Percentiles rank a stretch among this genome's conserved stretches.
Conservation (phyloP, 2,113 vertebrate species). For the Rhinopomastus cyanomelas region DNA sequence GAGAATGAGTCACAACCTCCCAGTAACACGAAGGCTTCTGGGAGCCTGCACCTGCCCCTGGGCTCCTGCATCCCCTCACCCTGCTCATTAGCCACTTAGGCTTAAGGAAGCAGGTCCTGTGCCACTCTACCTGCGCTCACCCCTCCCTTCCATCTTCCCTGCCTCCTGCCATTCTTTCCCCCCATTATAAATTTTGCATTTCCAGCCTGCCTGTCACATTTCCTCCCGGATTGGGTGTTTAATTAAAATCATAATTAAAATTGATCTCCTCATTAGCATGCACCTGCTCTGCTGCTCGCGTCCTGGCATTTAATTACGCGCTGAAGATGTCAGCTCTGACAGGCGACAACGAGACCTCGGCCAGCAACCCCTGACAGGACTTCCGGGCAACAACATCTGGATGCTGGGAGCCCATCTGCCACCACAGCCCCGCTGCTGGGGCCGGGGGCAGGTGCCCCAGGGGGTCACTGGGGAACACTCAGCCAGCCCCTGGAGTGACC, state of each 20-base stretch:
- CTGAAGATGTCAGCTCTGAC: constrained; percentile 81
- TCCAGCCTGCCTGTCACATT: constrained; percentile 80
- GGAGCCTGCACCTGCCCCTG: not conserved
- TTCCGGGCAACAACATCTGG: constrained; percentile 51
- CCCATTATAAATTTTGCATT: constrained; percentile 56
- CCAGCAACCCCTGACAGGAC: constrained; percentile 54
- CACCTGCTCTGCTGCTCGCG: constrained; percentile 83
- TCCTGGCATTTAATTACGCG: constrained; percentile 76
- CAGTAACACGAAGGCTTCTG: not conserved
- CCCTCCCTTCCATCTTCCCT: not conserved
- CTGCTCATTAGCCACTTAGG: not conserved
- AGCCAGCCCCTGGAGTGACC: not conserved
- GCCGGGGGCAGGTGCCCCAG: not conserved
- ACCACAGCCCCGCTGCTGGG: not conserved
- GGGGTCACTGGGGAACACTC: not conserved
- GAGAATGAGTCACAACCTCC: not conserved
- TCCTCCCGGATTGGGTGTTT: constrained; percentile 85
- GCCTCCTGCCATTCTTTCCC: not conserved
- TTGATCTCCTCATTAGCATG: constrained; percentile 90
- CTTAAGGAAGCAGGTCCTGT: not conserved
- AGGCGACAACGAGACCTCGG: constrained; percentile 74
- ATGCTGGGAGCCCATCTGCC: not conserved
- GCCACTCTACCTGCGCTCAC: rapidly evolving
- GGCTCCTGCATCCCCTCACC: not conserved
- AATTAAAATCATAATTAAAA: constrained; percentile 94